A percentile compares a stretch with the other conserved stretches of the same genome.
Evolutionary conservation across 2,888 invertebrate genomes (phyloP).

Genomic region (Melanostoma scalare): DNA sequence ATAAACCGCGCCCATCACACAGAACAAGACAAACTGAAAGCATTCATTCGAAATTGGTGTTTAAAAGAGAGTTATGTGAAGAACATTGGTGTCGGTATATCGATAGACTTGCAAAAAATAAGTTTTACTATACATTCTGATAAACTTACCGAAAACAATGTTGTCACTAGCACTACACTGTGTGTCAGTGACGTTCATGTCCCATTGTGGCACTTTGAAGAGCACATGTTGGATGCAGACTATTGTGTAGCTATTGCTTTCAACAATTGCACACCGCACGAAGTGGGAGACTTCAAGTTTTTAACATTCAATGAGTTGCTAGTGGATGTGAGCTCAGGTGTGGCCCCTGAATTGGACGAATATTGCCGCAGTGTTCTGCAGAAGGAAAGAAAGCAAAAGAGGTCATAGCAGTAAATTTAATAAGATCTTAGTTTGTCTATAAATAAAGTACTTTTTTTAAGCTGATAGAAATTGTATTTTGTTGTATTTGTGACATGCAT

Average conservation of each 20-base stretch:
- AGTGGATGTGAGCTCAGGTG: slow-evolving; percentile 77
- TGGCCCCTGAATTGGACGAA: slow-evolving; percentile 74
- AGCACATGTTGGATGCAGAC: slow-evolving; percentile 88
- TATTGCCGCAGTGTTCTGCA: slow-evolving; percentile 77
- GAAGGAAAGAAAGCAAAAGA: slow-evolving; percentile 76
- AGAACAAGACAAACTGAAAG: slow-evolving; percentile 87
- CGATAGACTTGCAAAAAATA: slow-evolving; percentile 88
- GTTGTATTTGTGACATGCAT: slow-evolving; percentile 10
- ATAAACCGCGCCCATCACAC: slow-evolving; percentile 84
- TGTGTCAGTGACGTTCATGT: slow-evolving; percentile 84
- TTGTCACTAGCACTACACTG: slow-evolving; percentile 87
- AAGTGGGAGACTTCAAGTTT: slow-evolving; percentile 82
- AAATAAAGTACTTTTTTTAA: slow-evolving; percentile 46
- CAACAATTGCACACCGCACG: slow-evolving; percentile 78
- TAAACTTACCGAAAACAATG: slow-evolving; percentile 81
- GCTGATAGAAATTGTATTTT: background rate
- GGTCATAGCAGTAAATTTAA: slow-evolving; percentile 24
- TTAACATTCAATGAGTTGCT: slow-evolving; percentile 86
- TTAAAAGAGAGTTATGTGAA: slow-evolving; percentile 97
- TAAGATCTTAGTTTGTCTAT: slow-evolving; percentile 17
- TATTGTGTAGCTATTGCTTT: slow-evolving; percentile 92
- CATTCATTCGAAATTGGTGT: slow-evolving; percentile 96
- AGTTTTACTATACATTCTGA: slow-evolving; percentile 87
- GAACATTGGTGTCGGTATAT: slow-evolving; percentile 93
- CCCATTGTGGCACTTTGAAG: slow-evolving; percentile 91